phyloP scores from a whole-genome alignment of 2,113 vertebrate genomes.

The Theristicus caerulescens region DNA sequence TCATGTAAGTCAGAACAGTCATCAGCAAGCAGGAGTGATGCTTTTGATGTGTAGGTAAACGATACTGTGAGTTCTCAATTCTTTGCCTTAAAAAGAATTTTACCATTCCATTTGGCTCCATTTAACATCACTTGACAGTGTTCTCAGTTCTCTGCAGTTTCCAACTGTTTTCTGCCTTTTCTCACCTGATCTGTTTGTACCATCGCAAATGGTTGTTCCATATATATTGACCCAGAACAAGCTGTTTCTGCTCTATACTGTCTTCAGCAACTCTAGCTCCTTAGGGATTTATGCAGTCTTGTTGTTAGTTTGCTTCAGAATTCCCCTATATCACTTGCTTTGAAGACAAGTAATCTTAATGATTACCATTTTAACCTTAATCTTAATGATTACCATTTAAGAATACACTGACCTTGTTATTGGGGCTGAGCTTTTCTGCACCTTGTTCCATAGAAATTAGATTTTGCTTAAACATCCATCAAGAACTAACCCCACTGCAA shows the following conservation, averaged over 20 bases:
- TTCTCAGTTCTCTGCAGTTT: neutral
- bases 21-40: neutral
- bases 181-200: neutral
- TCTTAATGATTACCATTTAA: neutral
- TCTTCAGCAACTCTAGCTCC: neutral
- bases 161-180: neutral
- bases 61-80: neutral
- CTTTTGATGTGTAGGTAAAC: neutral
- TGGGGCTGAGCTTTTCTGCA: neutral
- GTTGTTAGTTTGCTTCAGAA: neutral
- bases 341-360: neutral
- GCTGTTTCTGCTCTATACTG: neutral
- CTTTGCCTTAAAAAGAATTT: neutral
- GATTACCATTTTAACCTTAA: neutral
- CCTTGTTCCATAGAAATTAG: neutral
- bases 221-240: neutral
- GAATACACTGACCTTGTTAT: neutral
- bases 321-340: neutral
- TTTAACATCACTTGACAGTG: neutral
- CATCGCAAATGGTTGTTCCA: neutral
- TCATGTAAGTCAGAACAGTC: neutral
- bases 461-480: neutral
- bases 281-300: neutral
- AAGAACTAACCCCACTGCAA: neutral
- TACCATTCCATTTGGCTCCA: neutral